Evolutionary conservation across 2,888 invertebrate species (phyloP), one percentile per base, ranked within the genome.

Genomic region (Cantharis lateralis): DNA sequence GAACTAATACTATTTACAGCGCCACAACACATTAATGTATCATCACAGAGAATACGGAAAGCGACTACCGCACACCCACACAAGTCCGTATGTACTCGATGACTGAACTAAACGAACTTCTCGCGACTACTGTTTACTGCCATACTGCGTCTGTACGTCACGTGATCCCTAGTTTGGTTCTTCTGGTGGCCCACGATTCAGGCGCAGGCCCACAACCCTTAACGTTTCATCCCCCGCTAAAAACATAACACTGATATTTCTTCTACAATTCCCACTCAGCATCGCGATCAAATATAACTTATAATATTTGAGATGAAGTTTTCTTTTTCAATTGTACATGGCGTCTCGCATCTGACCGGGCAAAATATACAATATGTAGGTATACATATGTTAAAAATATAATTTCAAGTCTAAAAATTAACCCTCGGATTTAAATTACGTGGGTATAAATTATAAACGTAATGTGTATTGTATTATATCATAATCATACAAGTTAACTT

Each of bases 101-200:
- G 76, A 78, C 78, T 78, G 76, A 78, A 74, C 74, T 70, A 71
- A 76, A 70, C 71, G 48, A 74, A 70, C 68, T 61, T 76, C 74
- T 70, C 74, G 63, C 75, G 70, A 70, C 28, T 70, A 62, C 74
- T 61, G 75, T 74, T 74, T 77, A 83, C 85, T 84, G 85, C 85
- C 86, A 85, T 85, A 86, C 86, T 88, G 88, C 88, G 87, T 85
- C 87, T 84, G 86, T 86, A 85, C 86, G 83, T 88, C 88, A 88
- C 87, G 88, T 88, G 88, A 87, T 84, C 83, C 76, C 78, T 77
- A 78, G 75, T 77, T 76, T 75, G 78, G 82, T 79, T 82, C 81
- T 82, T 82, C 83, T 84, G 82, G 81, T 80, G 81, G 80, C 80
- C 83, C 82, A 76, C 32, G 70, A 79, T 78, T 80, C 80, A 79